These are phyloP conservation scores for Salvelinus fontinalis DNA, from an alignment of 2,113 vertebrate species.

Conservation along the genomic window DNA sequence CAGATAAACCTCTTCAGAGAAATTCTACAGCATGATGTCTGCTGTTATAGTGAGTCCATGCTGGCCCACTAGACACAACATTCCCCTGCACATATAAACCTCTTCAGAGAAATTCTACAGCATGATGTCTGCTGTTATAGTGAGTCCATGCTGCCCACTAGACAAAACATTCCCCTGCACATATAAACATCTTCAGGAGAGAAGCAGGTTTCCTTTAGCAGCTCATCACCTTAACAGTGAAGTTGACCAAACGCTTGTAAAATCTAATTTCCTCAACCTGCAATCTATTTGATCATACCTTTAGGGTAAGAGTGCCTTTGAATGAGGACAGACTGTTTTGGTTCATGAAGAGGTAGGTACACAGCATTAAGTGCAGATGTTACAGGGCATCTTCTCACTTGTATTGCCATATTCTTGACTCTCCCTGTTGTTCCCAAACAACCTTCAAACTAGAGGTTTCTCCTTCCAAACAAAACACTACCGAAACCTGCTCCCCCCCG, in stretches of 20 bases:
- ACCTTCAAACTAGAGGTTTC: constrained; percentile 36
- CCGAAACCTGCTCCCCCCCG: constrained; percentile 21
- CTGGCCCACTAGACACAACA: neutral
- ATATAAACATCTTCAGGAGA: neutral
- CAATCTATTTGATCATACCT: neutral
- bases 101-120: too few relatives aligned
- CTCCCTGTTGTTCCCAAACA: constrained; percentile 4
- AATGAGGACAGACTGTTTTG: neutral
- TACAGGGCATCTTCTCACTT: neutral
- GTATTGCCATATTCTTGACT: neutral
- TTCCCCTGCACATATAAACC: neutral
- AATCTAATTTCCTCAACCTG: neutral
- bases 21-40: too few relatives aligned
- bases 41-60: too few relatives aligned
- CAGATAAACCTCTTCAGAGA: too few relatives aligned
- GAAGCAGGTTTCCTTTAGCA: neutral
- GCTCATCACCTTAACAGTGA: neutral
- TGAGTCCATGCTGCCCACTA: neutral
- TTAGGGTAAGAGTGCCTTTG: neutral
- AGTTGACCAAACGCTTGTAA: neutral
- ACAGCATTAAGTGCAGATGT: neutral
- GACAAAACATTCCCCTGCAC: neutral
- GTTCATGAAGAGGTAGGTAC: neutral
- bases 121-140: too few relatives aligned
- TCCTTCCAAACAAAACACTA: constrained; percentile 29